These are phyloP conservation scores for Galeruca laticollis DNA, from an alignment of 2,888 invertebrate species.

Conservation along the genomic window DNA sequence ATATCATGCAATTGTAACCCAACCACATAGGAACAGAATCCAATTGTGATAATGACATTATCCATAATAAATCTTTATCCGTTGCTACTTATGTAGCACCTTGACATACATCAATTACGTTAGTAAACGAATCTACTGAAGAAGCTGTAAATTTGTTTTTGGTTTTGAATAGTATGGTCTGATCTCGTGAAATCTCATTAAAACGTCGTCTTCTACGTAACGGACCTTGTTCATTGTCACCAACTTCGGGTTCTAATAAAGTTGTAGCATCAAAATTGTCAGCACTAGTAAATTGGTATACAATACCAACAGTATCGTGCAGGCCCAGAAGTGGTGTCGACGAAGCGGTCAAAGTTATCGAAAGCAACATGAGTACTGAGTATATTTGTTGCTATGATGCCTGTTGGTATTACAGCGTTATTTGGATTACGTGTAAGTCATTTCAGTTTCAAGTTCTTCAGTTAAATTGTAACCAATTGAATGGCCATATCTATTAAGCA, in stretches of 20 bases:
- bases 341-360: slow-evolving; percentile 53
- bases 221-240: slow-evolving; percentile 26
- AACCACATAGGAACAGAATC: too few relatives aligned
- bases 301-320: too few relatives aligned
- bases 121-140: slow-evolving; percentile 34
- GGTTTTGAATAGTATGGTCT: slow-evolving; percentile 35
- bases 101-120: not conserved
- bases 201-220: slow-evolving; percentile 28
- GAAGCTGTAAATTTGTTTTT: slow-evolving; percentile 29
- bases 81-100: too few relatives aligned
- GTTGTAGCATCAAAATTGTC: too few relatives aligned
- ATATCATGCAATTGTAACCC: slow-evolving; percentile 32
- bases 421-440: slow-evolving; percentile 43
- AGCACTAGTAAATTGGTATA: slow-evolving; percentile 48
- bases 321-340: too few relatives aligned
- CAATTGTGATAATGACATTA: too few relatives aligned
- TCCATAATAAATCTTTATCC: too few relatives aligned
- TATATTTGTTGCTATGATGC: slow-evolving; percentile 48
- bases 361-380: too few relatives aligned
- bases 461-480: slow-evolving; percentile 52
- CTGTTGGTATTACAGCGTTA: slow-evolving; percentile 50
- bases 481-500: slow-evolving; percentile 57
- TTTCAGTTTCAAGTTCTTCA: slow-evolving; percentile 58
- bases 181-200: too few relatives aligned
- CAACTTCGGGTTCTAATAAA: slow-evolving; percentile 41